phyloP scores from a whole-genome alignment of 1,140 invertebrate species.

The Brachionus rubens region DNA sequence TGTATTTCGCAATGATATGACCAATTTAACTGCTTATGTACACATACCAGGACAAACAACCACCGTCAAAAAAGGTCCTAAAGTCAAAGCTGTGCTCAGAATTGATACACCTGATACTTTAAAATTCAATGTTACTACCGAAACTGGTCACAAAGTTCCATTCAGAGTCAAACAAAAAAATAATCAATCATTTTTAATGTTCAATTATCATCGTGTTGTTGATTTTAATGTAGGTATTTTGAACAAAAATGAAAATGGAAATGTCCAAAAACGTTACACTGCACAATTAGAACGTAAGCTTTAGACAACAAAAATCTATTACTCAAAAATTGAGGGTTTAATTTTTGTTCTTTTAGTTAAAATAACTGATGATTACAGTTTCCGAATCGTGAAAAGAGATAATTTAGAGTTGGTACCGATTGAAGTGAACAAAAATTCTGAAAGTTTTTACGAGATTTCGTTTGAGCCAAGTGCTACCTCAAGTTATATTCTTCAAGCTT shows the following conservation, averaged over 20 bases:
- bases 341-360: slow-evolving; percentile 26
- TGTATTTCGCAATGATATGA: slow-evolving; percentile 1
- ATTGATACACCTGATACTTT: background rate
- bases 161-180: slow-evolving; percentile 1
- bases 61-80: slow-evolving; percentile 11
- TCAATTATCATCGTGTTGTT: slow-evolving; percentile 11
- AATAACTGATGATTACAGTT: slow-evolving; percentile 26
- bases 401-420: slow-evolving; percentile 21
- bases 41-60: background rate
- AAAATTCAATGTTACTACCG: background rate
- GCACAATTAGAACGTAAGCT: background rate
- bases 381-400: slow-evolving; percentile 17
- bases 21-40: slow-evolving; percentile 4
- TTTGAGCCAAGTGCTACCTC: slow-evolving; percentile 26
- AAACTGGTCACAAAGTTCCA: background rate
- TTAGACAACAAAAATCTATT: background rate
- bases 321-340: background rate
- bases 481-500: slow-evolving; percentile 23
- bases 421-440: slow-evolving; percentile 9
- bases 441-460: slow-evolving; percentile 8
- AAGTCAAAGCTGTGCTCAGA: background rate
- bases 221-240: slow-evolving; percentile 31
- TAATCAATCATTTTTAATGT: background rate
- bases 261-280: background rate
- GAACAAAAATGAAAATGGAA: background rate